Evolutionary conservation across 2,888 invertebrate genomes (phyloP).

Genomic region (Epistrophe eligans): DNA sequence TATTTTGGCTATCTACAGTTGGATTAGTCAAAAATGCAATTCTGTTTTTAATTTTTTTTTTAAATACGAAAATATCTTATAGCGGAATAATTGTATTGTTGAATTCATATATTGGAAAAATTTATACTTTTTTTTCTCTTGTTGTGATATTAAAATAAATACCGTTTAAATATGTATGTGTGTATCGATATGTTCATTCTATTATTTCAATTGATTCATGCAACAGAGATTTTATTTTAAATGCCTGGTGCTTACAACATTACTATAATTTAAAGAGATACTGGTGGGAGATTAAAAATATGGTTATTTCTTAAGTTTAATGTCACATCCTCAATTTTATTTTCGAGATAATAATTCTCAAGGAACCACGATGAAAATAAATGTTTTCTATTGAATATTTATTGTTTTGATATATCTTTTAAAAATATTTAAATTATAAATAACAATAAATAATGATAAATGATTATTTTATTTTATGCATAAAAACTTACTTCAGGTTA

Average conservation of each 20-base stretch:
- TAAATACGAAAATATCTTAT: constrained; percentile 26
- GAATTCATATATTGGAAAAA: not conserved
- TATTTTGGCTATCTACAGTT: constrained; percentile 66
- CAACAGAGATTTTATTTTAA: constrained; percentile 28
- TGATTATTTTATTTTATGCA: not conserved
- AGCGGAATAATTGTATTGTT: not conserved
- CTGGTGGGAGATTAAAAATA: not conserved
- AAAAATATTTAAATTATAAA: not conserved
- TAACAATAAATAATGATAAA: constrained; percentile 6
- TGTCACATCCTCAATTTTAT: not conserved
- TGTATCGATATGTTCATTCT: constrained; percentile 61
- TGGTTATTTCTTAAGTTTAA: not conserved
- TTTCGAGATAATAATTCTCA: not conserved
- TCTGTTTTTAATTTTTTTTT: constrained; percentile 9
- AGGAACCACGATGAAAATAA: not conserved
- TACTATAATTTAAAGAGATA: not conserved
- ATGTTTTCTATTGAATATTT: not conserved
- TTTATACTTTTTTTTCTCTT: not conserved
- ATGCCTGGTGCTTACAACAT: not conserved
- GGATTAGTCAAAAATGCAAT: constrained; percentile 60
- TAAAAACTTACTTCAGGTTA: not conserved
- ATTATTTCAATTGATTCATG: constrained; percentile 4
- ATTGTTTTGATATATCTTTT: not conserved
- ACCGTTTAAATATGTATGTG: not conserved
- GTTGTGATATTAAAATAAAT: constrained; percentile 22